phyloP scores from a whole-genome alignment of 2,888 invertebrate species.

The Globia sparganii region DNA sequence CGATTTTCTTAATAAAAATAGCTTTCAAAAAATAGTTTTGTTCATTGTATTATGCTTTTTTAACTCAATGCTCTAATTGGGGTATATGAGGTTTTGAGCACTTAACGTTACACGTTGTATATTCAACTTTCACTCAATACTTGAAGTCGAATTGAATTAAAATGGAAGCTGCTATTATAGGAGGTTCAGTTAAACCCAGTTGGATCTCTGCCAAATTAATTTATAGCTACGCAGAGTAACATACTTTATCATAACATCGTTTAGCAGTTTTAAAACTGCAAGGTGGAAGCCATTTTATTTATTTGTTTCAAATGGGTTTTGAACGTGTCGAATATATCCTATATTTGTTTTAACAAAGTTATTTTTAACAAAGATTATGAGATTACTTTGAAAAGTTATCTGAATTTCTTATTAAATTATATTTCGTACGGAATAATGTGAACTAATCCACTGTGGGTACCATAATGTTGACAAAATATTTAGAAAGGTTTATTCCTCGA shows the following conservation, averaged over 20 bases:
- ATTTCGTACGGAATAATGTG: background rate
- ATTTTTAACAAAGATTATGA: background rate
- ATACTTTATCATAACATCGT: slow-evolving; percentile 64
- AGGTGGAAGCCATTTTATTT: slow-evolving; percentile 33
- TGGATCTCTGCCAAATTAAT: slow-evolving; percentile 64
- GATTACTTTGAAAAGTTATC: background rate
- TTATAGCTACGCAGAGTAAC: slow-evolving; percentile 58
- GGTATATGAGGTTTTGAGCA: too few relatives aligned
- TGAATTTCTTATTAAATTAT: background rate
- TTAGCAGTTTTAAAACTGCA: slow-evolving; percentile 50
- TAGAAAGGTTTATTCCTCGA: background rate
- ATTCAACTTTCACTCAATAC: slow-evolving; percentile 32
- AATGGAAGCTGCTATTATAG: slow-evolving; percentile 35
- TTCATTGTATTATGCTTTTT: too few relatives aligned
- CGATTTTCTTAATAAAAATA: too few relatives aligned
- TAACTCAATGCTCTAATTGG: too few relatives aligned
- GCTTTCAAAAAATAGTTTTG: too few relatives aligned
- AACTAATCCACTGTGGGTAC: background rate
- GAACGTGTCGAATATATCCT: background rate
- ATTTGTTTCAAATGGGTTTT: slow-evolving; percentile 33
- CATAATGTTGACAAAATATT: background rate
- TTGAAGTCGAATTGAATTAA: slow-evolving; percentile 40
- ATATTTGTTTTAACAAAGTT: slow-evolving; percentile 1
- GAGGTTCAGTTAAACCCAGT: slow-evolving; percentile 45
- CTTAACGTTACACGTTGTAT: too few relatives aligned